phyloP scores from a whole-genome alignment of 2,113 vertebrate genomes.

The Chloroceryle aenea region DNA sequence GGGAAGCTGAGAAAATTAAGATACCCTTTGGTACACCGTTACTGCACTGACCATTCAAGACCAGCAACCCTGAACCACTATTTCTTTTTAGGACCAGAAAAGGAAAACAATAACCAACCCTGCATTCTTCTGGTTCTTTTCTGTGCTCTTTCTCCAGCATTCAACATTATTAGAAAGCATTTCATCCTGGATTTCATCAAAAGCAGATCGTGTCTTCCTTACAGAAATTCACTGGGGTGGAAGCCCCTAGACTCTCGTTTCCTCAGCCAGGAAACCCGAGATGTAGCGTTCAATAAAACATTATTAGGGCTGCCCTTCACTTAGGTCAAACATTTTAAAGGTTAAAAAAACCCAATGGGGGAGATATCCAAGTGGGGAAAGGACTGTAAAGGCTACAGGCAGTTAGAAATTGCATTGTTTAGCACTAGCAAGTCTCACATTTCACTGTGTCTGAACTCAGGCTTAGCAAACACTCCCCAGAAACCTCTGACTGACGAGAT shows the following conservation, averaged over 20 bases:
- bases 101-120: not conserved
- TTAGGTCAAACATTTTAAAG: not conserved
- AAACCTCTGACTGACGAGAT: not conserved
- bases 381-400: not conserved
- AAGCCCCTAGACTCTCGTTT: not conserved
- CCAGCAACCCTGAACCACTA: not conserved
- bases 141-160: not conserved
- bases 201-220: not conserved
- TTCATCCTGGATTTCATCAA: conserved; percentile 4
- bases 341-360: not conserved
- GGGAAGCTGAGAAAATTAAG: not conserved
- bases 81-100: not conserved
- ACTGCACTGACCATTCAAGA: not conserved
- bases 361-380: not conserved
- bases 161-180: not conserved
- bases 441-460: not conserved
- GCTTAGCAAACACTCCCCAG: not conserved
- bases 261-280: not conserved
- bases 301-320: not conserved
- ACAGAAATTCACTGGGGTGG: not conserved
- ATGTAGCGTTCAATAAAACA: not conserved
- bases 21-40: not conserved
- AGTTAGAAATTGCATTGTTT: not conserved
- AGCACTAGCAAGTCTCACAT: not conserved
- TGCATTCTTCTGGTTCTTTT: not conserved